Base-by-base conservation (phyloP, 2,888 invertebrate genomes). In the Luperina nickerlii region DNA sequence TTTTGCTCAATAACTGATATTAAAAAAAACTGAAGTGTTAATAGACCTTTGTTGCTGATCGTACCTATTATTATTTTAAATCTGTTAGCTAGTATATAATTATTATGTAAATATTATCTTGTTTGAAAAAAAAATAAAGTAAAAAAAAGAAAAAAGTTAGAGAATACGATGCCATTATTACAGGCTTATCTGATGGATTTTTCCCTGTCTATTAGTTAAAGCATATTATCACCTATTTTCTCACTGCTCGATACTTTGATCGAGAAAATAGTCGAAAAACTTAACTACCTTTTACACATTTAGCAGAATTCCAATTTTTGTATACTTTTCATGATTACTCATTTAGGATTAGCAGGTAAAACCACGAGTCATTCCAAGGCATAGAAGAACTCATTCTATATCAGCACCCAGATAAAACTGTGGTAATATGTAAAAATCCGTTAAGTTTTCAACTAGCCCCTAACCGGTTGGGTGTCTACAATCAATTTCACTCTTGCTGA, bases 401-500 rank as follows among this genome's bases (percentile, higher is more conserved):
- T 69, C 70, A 70, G 83, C 62, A 82, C 15, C 60, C 3, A 71
- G 66, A 57, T 82, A 65, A 70, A 62, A 51, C 18, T 13, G 4
- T 54, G 32, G 42, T 66, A 78, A 38, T 27, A 72, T 38, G 85
- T 78, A 82, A 87, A 87, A 85, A 87, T 79, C 82, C 77, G 67
- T 60, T 66, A 51, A 77, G 78, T 89, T 82, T 81, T 83, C 68
- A 81, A 81, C 54, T 18, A 62, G 62, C 48, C 74, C 60, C 68
- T 9, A 77, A 84, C 88, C 79, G 87, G 89, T 87, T 81, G 45
- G 24, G 45, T 45, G 70, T 48, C 24, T 78, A 82, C 73, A 81
- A 77, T 87, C 81, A 89, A 78, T 89, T 83, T 88, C 89, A 86
- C 88, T 88, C 79, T 83, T 83, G 27, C 88, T 88, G 88, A 83